A percentile compares a stretch with the other conserved stretches of the same genome.
These are phyloP conservation scores for Gonatopus flavifemur DNA, from an alignment of 1,140 invertebrate species.

Conservation along the genomic window DNA sequence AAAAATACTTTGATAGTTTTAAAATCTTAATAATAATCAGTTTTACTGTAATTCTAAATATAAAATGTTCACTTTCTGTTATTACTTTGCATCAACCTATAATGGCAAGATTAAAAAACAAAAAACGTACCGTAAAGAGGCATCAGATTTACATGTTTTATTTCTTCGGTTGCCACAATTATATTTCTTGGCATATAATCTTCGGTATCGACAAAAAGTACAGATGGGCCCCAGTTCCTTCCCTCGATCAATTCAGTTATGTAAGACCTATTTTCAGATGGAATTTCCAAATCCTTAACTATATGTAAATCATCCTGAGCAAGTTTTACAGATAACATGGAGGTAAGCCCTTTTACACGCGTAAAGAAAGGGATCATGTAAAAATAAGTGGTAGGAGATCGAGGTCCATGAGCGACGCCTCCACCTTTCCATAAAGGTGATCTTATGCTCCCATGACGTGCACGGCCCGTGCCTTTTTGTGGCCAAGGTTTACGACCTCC, in stretches of 20 bases:
- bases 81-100: neutral
- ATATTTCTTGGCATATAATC: constrained; percentile 89
- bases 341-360: constrained; percentile 77
- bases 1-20: neutral
- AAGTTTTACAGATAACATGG: constrained; percentile 85
- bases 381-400: constrained; percentile 85
- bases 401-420: constrained; percentile 83
- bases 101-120: constrained; percentile 4
- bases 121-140: constrained; percentile 78
- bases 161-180: constrained; percentile 71
- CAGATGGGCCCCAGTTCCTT: constrained; percentile 94
- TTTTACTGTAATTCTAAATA: neutral
- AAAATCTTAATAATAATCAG: neutral
- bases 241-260: constrained; percentile 78
- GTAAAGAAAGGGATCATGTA: constrained; percentile 85
- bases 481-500: constrained; percentile 92
- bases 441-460: constrained; percentile 88
- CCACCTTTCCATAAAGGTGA: constrained; percentile 84
- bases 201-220: constrained; percentile 85
- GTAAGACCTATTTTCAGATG: constrained; percentile 78
- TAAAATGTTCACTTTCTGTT: neutral
- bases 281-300: constrained; percentile 83
- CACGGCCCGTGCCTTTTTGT: constrained; percentile 88
- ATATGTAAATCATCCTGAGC: constrained; percentile 95
- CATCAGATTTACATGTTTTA: constrained; percentile 91